Evolutionary conservation across 2,797 vertebrate genomes (phyloP).

Genomic region (Enteromius mattozi): DNA sequence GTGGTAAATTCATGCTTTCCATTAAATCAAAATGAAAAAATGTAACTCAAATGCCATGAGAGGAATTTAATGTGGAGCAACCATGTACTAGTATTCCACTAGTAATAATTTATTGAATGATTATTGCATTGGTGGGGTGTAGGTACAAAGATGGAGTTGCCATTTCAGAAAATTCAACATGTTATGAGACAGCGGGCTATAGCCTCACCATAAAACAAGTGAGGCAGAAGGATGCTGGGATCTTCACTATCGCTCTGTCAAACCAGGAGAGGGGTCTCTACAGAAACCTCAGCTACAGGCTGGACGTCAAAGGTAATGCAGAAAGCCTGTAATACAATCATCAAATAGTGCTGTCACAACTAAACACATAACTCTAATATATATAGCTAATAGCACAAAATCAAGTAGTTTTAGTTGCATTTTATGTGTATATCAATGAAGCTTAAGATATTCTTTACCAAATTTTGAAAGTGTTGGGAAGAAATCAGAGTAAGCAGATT

Average conservation of each 20-base stretch:
- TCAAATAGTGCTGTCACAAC: neutral
- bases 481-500: neutral
- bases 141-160: slow-evolving; percentile 88
- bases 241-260: slow-evolving; percentile 83
- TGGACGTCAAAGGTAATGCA: slow-evolving; percentile 84
- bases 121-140: slow-evolving; percentile 17
- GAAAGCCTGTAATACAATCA: neutral
- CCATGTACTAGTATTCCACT: neutral
- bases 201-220: slow-evolving; percentile 80
- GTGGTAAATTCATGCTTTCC: slow-evolving; percentile 77
- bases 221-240: slow-evolving; percentile 80
- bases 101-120: slow-evolving; percentile 5
- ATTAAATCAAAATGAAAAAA: neutral
- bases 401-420: neutral
- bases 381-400: neutral
- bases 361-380: neutral
- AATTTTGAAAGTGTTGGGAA: neutral
- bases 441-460: neutral
- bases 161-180: slow-evolving; percentile 80
- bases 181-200: slow-evolving; percentile 75
- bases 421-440: neutral
- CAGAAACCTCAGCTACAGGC: slow-evolving; percentile 83
- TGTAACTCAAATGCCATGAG: neutral
- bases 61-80: neutral
- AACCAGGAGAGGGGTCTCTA: slow-evolving; percentile 74